Percentiles rank a stretch among this genome's conserved stretches.
These are phyloP conservation scores for Gnathonemus echidnorhynchus DNA, from an alignment of 2,113 vertebrate species.

Conservation along the genomic window DNA sequence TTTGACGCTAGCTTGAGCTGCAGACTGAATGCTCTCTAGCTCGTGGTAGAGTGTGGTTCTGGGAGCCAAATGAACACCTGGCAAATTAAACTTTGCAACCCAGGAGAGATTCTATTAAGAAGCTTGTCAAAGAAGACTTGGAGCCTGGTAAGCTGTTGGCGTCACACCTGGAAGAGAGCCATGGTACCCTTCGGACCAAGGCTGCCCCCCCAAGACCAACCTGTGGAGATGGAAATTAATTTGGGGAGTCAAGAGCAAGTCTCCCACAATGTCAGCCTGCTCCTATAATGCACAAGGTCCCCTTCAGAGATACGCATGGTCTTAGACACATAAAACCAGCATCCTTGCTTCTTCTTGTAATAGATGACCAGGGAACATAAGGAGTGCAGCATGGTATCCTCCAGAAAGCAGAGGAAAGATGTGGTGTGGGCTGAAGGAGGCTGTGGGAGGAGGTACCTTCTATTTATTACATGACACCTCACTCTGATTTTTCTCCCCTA, in stretches of 20 bases:
- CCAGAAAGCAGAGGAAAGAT: background rate
- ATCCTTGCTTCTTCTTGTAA: background rate
- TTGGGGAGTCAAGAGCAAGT: background rate
- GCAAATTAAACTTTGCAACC: background rate
- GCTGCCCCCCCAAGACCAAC: background rate
- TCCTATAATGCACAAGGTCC: background rate
- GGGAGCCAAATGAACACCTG: background rate
- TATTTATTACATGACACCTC: background rate
- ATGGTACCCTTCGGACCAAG: too few species aligned
- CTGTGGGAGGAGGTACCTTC: background rate
- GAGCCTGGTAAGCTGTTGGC: background rate
- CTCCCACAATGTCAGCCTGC: background rate
- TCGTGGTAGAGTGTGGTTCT: background rate
- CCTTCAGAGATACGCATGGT: background rate
- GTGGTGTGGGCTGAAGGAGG: background rate
- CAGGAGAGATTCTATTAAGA: background rate
- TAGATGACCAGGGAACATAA: background rate
- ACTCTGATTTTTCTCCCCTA: background rate
- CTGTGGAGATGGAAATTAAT: conserved; percentile 9
- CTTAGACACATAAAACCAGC: background rate
- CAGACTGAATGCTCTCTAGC: background rate
- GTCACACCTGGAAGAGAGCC: background rate
- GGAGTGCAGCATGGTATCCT: background rate
- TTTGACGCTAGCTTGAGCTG: background rate
- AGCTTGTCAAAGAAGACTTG: background rate